Conservation (phyloP, 2,797 vertebrate species). For the Phaenicophaeus curvirostris region DNA sequence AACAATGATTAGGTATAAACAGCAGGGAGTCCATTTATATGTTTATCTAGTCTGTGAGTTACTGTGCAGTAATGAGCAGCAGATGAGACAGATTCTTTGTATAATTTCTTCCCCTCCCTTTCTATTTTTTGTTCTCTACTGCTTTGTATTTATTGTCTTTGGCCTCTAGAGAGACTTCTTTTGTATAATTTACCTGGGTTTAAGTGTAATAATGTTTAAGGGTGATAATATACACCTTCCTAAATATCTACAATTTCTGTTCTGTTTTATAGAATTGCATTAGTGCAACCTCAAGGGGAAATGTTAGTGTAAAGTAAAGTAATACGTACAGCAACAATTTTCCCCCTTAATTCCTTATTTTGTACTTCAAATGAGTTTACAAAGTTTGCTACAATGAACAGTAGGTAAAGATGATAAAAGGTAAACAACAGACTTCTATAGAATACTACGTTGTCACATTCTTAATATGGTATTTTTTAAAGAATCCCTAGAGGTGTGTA, state of each 20-base stretch:
- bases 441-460: not conserved
- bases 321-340: not conserved
- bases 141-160: not conserved
- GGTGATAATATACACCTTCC: not conserved
- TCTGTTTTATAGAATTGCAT: not conserved
- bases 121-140: not conserved
- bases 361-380: not conserved
- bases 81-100: not conserved
- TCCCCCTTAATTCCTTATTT: not conserved
- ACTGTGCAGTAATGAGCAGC: not conserved
- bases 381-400: not conserved
- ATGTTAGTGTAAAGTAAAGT: not conserved
- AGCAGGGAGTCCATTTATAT: not conserved
- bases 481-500: not conserved
- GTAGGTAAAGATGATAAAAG: not conserved
- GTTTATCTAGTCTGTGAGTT: constrained; percentile 3
- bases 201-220: not conserved
- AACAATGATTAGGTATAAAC: not conserved
- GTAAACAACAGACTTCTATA: not conserved
- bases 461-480: not conserved
- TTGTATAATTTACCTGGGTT: not conserved
- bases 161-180: not conserved
- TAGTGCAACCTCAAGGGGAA: not conserved
- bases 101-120: not conserved
- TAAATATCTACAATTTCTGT: not conserved